A percentile compares a stretch with the other conserved stretches of the same genome.
Conservation (phyloP, 2,113 vertebrate species). For the Dromaius novaehollandiae region DNA sequence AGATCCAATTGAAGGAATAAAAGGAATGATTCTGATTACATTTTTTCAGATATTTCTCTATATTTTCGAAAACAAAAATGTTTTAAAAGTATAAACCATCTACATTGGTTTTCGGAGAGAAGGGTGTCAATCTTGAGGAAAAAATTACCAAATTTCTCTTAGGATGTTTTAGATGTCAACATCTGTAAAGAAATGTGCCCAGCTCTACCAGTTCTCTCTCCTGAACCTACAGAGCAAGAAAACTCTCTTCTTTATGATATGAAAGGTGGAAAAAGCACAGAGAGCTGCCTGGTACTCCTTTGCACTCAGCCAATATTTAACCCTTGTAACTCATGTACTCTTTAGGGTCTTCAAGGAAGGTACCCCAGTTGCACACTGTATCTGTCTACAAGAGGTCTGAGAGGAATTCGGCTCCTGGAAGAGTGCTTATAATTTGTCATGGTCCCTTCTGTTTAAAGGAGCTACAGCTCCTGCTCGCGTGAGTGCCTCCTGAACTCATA, state of each 20-base stretch:
- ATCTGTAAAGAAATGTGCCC: background rate
- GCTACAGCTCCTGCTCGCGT: background rate
- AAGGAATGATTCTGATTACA: background rate
- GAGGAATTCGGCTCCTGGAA: background rate
- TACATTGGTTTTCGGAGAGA: background rate
- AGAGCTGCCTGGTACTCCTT: background rate
- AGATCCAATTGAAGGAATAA: background rate
- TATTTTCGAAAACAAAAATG: slow-evolving; percentile 10
- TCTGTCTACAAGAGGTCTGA: fast-evolving
- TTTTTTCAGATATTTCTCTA: background rate
- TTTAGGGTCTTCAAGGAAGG: background rate
- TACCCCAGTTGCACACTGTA: background rate
- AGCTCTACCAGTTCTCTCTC: background rate
- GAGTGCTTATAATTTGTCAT: background rate
- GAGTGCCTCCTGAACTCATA: background rate
- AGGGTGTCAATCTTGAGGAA: background rate
- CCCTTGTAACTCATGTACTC: background rate
- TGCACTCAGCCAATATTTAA: background rate
- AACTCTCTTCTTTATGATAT: background rate
- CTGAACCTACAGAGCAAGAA: background rate
- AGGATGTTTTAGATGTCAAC: background rate
- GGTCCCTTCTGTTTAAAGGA: background rate
- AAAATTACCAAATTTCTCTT: background rate
- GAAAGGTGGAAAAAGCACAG: background rate
- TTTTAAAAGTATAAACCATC: background rate